Percentiles rank a stretch among this genome's conserved stretches.
Conservation (phyloP, 2,888 invertebrate species). For the Pocota personata region DNA sequence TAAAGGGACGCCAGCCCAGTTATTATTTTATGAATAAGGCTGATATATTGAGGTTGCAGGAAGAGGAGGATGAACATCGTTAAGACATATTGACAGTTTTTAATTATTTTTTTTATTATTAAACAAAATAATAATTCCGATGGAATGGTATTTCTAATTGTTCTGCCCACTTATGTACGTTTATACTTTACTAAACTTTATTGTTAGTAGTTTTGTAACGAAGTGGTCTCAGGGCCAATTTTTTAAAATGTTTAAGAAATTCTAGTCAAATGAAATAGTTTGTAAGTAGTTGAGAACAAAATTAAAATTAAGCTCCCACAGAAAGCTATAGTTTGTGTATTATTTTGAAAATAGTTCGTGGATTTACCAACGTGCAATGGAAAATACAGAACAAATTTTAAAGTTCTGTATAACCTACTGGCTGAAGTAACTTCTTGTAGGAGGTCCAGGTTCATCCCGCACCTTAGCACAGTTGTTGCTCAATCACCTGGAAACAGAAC, state of each 20-base stretch:
- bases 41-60: constrained; percentile 92
- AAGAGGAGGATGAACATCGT: constrained; percentile 88
- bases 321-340: neutral
- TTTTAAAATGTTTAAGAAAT: neutral
- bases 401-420: no score
- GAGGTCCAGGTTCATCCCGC: no score
- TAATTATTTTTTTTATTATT: neutral
- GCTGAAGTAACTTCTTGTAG: no score
- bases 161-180: neutral
- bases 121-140: constrained; percentile 22
- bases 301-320: neutral
- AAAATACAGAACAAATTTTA: neutral
- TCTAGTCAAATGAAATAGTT: neutral
- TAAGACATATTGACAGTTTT: constrained; percentile 66
- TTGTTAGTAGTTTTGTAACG: constrained; percentile 29
- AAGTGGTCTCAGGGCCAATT: constrained; percentile 9
- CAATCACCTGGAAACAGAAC: no score
- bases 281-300: constrained; percentile 2
- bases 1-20: constrained; percentile 94
- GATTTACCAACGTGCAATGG: neutral
- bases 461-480: no score
- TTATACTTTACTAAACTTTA: neutral
- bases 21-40: constrained; percentile 97
- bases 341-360: neutral
- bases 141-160: constrained; percentile 21